Conservation (phyloP, 2,888 invertebrate species). For the Hypena proboscidalis region DNA sequence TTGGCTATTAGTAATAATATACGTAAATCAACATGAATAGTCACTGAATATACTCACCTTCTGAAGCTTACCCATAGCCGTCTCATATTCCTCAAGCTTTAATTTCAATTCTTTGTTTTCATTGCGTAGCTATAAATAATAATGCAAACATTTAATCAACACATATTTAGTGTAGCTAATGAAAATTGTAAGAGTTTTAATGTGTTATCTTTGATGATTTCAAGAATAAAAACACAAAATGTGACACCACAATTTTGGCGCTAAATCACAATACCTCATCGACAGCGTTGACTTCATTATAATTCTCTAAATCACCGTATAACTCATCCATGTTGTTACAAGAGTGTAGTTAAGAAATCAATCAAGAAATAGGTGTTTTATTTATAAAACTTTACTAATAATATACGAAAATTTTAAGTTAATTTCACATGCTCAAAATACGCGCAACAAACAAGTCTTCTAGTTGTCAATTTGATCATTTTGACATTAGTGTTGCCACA, state of each 20-base stretch:
- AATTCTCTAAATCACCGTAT: slow-evolving; percentile 72
- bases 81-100: slow-evolving; percentile 61
- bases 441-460: neutral
- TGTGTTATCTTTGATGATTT: no score
- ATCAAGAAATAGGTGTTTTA: neutral
- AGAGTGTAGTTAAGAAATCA: neutral
- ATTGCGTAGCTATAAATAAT: slow-evolving; percentile 59
- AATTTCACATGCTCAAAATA: neutral
- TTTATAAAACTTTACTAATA: no score
- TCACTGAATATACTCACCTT: slow-evolving; percentile 66
- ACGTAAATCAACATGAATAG: neutral
- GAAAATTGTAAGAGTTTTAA: no score
- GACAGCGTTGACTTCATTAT: slow-evolving; percentile 61
- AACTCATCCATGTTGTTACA: slow-evolving; percentile 61
- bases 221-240: neutral
- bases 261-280: slow-evolving; percentile 70
- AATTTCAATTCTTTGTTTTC: slow-evolving; percentile 68
- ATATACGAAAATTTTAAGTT: no score
- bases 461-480: neutral
- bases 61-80: slow-evolving; percentile 62
- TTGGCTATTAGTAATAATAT: no score
- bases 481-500: no score
- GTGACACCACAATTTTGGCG: slow-evolving; percentile 59
- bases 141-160: neutral
- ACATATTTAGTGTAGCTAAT: no score